Percentiles rank a stretch among this genome's conserved stretches.
Conservation (phyloP, 2,797 vertebrate species). For the Eidolon dupreanum region DNA sequence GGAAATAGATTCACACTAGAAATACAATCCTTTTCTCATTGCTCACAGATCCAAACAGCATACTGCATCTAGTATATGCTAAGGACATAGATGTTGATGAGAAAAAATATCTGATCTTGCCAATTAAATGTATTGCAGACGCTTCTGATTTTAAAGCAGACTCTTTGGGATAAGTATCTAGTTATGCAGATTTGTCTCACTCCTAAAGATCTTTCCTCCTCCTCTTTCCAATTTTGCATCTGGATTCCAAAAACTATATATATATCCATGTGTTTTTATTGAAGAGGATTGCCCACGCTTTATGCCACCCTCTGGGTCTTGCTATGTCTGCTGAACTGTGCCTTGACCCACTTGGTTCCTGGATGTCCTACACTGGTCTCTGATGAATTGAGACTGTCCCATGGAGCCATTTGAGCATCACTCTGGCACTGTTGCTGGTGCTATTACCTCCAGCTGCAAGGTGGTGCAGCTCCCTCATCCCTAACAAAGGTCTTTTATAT, state of each 20-base stretch:
- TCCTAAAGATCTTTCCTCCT: neutral
- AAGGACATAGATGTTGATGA: neutral
- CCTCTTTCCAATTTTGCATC: neutral
- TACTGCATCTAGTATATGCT: neutral
- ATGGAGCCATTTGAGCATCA: neutral
- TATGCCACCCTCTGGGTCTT: neutral
- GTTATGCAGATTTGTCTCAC: neutral
- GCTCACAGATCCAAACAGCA: neutral
- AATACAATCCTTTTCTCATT: neutral
- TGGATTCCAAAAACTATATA: neutral
- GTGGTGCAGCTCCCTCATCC: neutral
- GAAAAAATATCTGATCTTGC: neutral
- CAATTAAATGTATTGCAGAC: neutral
- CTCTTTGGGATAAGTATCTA: neutral
- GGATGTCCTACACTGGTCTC: neutral
- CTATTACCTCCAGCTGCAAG: neutral
- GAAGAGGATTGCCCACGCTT: neutral
- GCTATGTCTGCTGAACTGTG: neutral
- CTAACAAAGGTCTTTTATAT: neutral
- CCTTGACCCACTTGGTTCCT: neutral
- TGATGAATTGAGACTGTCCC: neutral
- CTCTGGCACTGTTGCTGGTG: neutral
- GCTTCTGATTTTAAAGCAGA: slow-evolving; percentile 1
- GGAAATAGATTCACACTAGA: neutral
- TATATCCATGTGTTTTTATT: neutral